Base-by-base conservation (phyloP, 2,888 invertebrate species). In the Drosophila lutescens region DNA sequence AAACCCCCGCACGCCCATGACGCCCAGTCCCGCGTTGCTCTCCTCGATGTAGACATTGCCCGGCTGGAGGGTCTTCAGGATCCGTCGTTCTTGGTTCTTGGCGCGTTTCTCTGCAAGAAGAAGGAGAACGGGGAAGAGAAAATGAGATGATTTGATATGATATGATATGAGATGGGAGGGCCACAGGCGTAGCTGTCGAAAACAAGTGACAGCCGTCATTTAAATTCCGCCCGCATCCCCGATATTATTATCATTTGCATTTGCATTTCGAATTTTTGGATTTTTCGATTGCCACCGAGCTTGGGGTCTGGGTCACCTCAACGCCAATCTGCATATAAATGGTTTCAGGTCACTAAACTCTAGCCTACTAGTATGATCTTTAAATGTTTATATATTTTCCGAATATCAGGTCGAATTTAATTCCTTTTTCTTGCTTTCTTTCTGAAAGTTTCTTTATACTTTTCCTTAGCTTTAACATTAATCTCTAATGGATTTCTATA, bases 21-120 rank as follows among this genome's bases (percentile, higher is more conserved):
- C 55, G n/a, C 71, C 54, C 47, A 49, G 36, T 13, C 51, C 49
- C 49, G 54, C 74, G 38, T 86, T 86, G 72, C 87, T 89, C 84
- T 92, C 92, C 78, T 92, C 92, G 71, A 92, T 92, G 78, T 92
- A 92, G 53, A 92, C 91, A 76, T 92, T 92, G 62, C 92, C 92
- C 62, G 90, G 90, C 75, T 91, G 91, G 57, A 90, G 76, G 36
- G 91, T 78, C 76, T 91, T 91, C 70, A 90, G 71, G 57, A 91
- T 79, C 26, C 91, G 90, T 74, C 92, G 91, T 74, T 91, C 91
- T 70, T 86, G 88, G 54, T 91, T 88, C 79, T 90, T 90, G 53
- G 76, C 79, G 54, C 82, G 85, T 71, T 90, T 90, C 58, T 91
- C 90, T 84, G 73, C 56, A 82, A 36, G 13, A 38, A 4, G 34